These are phyloP conservation scores for Paralvinella palmiformis DNA, from an alignment of 1,140 invertebrate species.

Conservation along the genomic window DNA sequence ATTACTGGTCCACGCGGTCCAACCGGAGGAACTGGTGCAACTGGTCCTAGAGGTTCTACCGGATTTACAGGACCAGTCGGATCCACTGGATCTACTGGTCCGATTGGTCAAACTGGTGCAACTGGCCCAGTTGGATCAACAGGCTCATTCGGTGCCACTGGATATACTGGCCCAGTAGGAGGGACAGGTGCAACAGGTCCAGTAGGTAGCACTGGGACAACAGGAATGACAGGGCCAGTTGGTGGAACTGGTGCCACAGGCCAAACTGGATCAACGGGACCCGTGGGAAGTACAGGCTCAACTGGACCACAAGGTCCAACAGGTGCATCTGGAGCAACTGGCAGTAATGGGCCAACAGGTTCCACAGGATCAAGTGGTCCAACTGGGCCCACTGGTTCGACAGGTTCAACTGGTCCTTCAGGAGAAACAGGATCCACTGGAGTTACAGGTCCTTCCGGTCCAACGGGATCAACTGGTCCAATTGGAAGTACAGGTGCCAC, in stretches of 20 bases:
- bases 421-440: constrained; percentile 6
- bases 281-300: constrained; percentile 14
- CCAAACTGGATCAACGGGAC: constrained; percentile 28
- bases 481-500: constrained; percentile 30
- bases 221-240: not conserved
- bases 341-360: constrained; percentile 10
- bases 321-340: constrained; percentile 14
- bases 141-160: not conserved
- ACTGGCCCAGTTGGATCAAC: constrained; percentile 3
- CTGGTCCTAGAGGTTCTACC: constrained; percentile 13
- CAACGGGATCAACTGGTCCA: constrained; percentile 53
- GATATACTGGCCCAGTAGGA: constrained; percentile 1
- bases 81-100: constrained; percentile 12
- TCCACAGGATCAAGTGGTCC: constrained; percentile 13
- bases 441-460: constrained; percentile 1
- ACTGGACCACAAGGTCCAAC: constrained; percentile 12
- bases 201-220: not conserved
- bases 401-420: constrained; percentile 8
- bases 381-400: constrained; percentile 2
- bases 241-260: not conserved
- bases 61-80: constrained; percentile 13
- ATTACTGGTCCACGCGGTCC: constrained; percentile 9
- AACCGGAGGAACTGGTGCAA: constrained; percentile 14
- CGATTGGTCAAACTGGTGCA: constrained; percentile 8
- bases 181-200: not conserved